These are phyloP conservation scores for Dysidea cf. avara DNA, from an alignment of 37 sponge, comb jelly and placozoan genomes.

Conservation along the genomic window DNA sequence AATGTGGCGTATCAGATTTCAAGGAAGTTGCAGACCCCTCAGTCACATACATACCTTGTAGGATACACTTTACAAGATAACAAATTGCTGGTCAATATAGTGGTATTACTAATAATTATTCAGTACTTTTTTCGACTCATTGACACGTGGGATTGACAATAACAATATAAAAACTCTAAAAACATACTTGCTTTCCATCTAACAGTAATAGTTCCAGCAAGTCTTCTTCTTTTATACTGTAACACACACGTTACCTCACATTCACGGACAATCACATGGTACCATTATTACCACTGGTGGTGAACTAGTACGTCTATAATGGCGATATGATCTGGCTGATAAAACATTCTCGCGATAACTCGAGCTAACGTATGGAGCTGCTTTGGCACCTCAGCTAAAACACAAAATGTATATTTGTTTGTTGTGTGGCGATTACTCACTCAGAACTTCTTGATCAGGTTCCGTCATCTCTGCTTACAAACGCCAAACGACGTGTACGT, in stretches of 20 bases:
- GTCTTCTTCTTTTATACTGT: constrained; percentile 57
- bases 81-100: no score
- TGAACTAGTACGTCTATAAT: constrained; percentile 71
- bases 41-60: no score
- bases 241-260: background rate
- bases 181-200: constrained; percentile 33
- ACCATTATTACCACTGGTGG: constrained; percentile 67
- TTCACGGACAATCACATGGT: background rate
- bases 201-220: constrained; percentile 36
- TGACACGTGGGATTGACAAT: no score
- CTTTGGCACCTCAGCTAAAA: constrained; percentile 63
- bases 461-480: no score
- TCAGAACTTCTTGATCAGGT: constrained; percentile 13
- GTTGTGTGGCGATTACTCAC: constrained; percentile 13
- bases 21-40: no score
- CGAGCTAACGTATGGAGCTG: constrained; percentile 59
- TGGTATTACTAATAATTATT: no score
- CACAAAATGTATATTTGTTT: background rate
- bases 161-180: no score
- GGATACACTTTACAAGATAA: no score
- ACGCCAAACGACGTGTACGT: no score
- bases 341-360: constrained; percentile 68
- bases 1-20: no score
- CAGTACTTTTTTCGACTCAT: no score
- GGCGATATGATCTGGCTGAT: constrained; percentile 53